Conservation (phyloP, 2,113 vertebrate species). For the Pseudonaja textilis region DNA sequence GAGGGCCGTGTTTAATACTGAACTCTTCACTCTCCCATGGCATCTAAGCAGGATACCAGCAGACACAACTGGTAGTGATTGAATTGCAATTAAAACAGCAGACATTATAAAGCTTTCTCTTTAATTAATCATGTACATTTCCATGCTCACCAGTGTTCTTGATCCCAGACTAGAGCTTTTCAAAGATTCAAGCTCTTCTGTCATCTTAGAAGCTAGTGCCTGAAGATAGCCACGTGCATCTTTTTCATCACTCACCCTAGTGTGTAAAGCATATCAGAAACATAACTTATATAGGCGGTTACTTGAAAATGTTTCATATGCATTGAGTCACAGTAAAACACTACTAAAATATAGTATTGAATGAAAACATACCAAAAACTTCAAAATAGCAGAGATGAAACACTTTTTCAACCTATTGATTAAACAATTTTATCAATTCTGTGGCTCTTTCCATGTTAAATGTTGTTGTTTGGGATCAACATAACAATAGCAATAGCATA, state of each 20-base stretch:
- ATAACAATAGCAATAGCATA: neutral
- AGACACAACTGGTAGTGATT: neutral
- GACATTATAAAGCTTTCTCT: neutral
- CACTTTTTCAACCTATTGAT: neutral
- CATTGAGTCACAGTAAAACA: neutral
- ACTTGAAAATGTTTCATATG: neutral
- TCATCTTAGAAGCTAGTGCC: constrained; percentile 96
- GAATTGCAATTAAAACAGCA: constrained; percentile 3
- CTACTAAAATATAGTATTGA: neutral
- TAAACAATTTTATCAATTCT: neutral
- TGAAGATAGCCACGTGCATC: constrained; percentile 96
- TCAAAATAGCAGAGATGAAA: neutral
- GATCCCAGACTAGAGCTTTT: constrained; percentile 88
- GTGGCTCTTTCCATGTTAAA: neutral
- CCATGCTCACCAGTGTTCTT: constrained; percentile 80
- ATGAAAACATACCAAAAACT: neutral
- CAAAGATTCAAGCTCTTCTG: constrained; percentile 90
- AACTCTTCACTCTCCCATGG: neutral
- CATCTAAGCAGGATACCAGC: neutral
- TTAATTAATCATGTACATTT: neutral
- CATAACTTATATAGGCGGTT: neutral
- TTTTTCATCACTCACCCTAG: constrained; percentile 97
- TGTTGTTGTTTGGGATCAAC: neutral
- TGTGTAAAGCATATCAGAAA: constrained; percentile 17
- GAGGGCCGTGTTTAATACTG: neutral